Evolutionary conservation across 2,113 vertebrate species (phyloP), one percentile per base, ranked within the genome.

Genomic region (Neolamprologus devosi): DNA sequence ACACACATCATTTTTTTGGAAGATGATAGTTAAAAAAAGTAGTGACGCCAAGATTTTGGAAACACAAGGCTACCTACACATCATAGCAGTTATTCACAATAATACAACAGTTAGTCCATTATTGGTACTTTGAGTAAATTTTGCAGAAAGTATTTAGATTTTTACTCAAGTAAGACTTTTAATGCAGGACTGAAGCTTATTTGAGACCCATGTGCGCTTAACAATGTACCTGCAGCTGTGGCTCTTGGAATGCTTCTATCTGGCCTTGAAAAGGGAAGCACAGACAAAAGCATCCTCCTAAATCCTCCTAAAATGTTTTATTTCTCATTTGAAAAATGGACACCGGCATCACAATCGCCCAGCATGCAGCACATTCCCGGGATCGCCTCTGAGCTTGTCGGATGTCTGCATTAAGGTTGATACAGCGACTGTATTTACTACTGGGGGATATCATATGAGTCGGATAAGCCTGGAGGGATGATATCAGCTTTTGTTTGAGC

Each of bases 401-500:
- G 85, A 83, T 90, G 91, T 83, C 91, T 93, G 93, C 60, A 57
- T 91, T 54, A 84, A 54, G 86, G 87, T 90, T 93, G 91, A 93
- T 93, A 90, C 86, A 89, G 91, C 83, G 9, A 89, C 84, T 89
- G 92, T 90, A 93, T 95, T 92, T 92, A 93, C 88, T 87, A 91
- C 89, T 82, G 92, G 84, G 70, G 91, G 92, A 93, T 93, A 93
- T 94, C 73, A 94, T 94, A 95, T 21, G 89, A 95, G 93, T 87
- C 84, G 35, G 73, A 87, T 94, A 95, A 96, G 91, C 94, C 87
- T 33, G 79, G 75, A 87, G 93, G 95, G 95, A 96, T 95, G 95
- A 96, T 96, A 94, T 95, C 91, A 95, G 95, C 95, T 96, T 95
- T 95, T 95, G 94, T 94, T 95, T 94, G 95, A 96, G 94, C 94